phyloP scores from a whole-genome alignment of 2,888 invertebrate genomes.

The Ectemnius lituratus region DNA sequence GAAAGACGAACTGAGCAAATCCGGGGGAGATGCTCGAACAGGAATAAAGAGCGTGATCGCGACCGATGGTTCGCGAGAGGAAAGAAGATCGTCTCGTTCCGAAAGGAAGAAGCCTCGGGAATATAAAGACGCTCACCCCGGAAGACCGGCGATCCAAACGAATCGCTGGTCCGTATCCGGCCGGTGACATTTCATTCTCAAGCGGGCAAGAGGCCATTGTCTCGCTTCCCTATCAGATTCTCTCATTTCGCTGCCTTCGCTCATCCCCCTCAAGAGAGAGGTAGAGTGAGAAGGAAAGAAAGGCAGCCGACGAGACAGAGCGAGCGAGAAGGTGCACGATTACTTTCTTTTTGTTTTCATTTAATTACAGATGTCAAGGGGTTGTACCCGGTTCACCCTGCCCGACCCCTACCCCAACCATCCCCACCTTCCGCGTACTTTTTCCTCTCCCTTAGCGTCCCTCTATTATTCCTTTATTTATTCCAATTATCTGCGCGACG shows the following conservation, averaged over 20 bases:
- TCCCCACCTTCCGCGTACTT: conserved; percentile 45
- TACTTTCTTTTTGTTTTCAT: conserved; percentile 78
- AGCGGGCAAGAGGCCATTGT: conserved; percentile 71
- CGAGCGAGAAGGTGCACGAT: conserved; percentile 69
- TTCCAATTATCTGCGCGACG: conserved; percentile 76
- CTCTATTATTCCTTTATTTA: conserved; percentile 77
- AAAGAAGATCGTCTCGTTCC: conserved; percentile 9
- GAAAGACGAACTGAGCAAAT: too few relatives aligned
- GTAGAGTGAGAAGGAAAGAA: too few relatives aligned
- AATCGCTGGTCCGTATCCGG: conserved; percentile 69
- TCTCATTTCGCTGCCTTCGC: conserved; percentile 74
- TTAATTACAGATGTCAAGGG: conserved; percentile 78
- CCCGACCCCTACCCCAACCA: conserved; percentile 14
- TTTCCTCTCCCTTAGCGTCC: conserved; percentile 59
- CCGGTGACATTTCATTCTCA: conserved; percentile 75
- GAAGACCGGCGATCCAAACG: conserved; percentile 67
- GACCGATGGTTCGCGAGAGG: neutral
- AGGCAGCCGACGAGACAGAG: too few relatives aligned
- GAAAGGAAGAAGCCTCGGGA: conserved; percentile 26
- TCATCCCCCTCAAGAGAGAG: conserved; percentile 56
- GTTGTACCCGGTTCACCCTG: conserved; percentile 67
- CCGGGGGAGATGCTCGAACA: neutral
- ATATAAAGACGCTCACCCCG: conserved; percentile 59
- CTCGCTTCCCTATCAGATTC: conserved; percentile 74
- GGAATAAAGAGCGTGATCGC: neutral